Evolutionary conservation across 2,797 vertebrate genomes (phyloP), one percentile per base, ranked within the genome.

Genomic region (Pangasius djambal): DNA sequence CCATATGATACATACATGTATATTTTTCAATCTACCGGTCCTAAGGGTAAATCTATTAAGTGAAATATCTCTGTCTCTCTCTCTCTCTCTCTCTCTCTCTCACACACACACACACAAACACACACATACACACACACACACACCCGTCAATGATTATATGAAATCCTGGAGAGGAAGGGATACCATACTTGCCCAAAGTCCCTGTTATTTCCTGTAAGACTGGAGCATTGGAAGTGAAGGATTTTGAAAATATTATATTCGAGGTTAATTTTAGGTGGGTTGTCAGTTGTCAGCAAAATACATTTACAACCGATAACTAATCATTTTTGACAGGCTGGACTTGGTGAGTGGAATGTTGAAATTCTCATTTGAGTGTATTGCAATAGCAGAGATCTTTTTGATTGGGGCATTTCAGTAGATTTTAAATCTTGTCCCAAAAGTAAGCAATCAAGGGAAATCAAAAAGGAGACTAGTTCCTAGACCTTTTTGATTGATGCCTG

Each of bases 201-300:
- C 13, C 28, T 3, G 6, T 69, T 31, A 34, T 69, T 10, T 69
- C n/a, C 65, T 69, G 70, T 7, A 75, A 22, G 9, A 48, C 12
- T 65, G 2, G 25, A 50, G 48, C 48, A 50, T 50, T 20, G 25
- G 22, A 75, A 61, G 87, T 89, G 92, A 88, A 90, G 86, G 79
- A 89, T 88, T 89, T 88, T 90, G 78, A 91, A 91, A 91, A 90
- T 92, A 93, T 93, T 92, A 93, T 34, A 28, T 69, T 2, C 31
- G 7, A 22, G 22, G 61, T 67, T 67, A 13, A 34, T 69, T 31
- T 69, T 69, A n/a, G 13, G 12, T 5, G n/a, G 65, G 3, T 31
- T 15, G 65, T 70, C n/a, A 87, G 92, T 91, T 91, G 91, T 50
- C 48, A 50, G 48, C 48, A 50, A 50, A 50, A 50, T 9, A 9